Percentiles rank a stretch among this genome's conserved stretches.
Evolutionary conservation across 2,888 invertebrate genomes (phyloP).

Genomic region (Barypeithes pellucidus): DNA sequence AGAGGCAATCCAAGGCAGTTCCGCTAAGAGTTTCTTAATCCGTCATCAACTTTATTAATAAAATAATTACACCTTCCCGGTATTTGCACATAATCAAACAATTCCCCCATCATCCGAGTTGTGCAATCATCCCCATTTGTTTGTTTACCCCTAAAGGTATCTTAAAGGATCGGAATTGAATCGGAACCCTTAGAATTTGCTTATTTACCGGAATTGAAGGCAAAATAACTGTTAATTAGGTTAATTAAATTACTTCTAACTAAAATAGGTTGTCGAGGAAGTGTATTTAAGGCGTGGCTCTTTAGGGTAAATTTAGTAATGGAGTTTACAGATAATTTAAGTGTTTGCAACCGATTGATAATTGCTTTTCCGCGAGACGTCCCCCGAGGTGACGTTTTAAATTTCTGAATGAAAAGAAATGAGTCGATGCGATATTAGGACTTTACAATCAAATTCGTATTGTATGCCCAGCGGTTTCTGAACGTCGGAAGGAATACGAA

Average conservation of each 20-base stretch:
- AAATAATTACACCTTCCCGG: slow-evolving; percentile 1
- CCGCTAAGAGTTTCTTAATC: not conserved
- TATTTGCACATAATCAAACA: slow-evolving; percentile 19
- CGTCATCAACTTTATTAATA: not conserved
- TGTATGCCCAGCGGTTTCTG: no score
- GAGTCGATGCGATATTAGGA: no score
- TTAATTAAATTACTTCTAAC: slow-evolving; percentile 45
- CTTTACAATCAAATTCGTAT: no score
- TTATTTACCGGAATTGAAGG: slow-evolving; percentile 42
- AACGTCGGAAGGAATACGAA: no score
- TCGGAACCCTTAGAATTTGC: slow-evolving; percentile 37
- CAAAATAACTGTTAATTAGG: slow-evolving; percentile 50
- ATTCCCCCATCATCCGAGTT: not conserved
- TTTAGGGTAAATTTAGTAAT: not conserved
- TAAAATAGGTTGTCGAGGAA: slow-evolving; percentile 10
- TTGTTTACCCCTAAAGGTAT: slow-evolving; percentile 33
- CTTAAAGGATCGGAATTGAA: slow-evolving; percentile 39
- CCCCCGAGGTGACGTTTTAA: no score
- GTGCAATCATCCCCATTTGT: slow-evolving; percentile 29
- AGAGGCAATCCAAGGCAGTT: not conserved
- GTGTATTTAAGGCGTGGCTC: slow-evolving; percentile 2
- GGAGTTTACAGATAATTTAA: not conserved
- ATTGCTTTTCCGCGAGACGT: no score
- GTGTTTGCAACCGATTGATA: no score
- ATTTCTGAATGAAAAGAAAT: no score